phyloP scores from a whole-genome alignment of 2,888 invertebrate genomes.

The Ophion costatus region DNA sequence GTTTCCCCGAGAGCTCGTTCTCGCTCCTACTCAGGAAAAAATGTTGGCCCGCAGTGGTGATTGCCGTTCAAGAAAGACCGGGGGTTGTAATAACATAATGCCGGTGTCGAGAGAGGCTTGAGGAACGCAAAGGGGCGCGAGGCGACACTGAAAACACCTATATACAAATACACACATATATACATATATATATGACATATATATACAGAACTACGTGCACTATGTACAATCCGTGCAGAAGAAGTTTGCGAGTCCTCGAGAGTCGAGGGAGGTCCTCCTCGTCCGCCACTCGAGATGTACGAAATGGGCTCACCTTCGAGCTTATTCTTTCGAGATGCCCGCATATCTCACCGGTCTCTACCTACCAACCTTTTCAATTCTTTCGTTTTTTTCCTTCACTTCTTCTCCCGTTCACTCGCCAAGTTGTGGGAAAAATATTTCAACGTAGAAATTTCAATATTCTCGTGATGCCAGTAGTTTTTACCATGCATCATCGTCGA shows the following conservation, averaged over 20 bases:
- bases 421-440: slow-evolving; percentile 57
- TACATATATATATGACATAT: too few species aligned
- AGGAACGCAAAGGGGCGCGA: slow-evolving; percentile 59
- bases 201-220: neutral
- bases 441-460: slow-evolving; percentile 53
- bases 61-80: slow-evolving; percentile 42
- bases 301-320: slow-evolving; percentile 55
- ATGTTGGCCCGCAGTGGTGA: slow-evolving; percentile 55
- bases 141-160: slow-evolving; percentile 52
- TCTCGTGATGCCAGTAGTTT: slow-evolving; percentile 35
- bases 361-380: slow-evolving; percentile 26
- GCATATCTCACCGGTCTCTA: slow-evolving; percentile 52
- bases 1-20: slow-evolving; percentile 71
- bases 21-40: slow-evolving; percentile 42
- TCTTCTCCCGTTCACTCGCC: slow-evolving; percentile 21
- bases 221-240: slow-evolving; percentile 10
- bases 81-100: slow-evolving; percentile 63
- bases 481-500: slow-evolving; percentile 51
- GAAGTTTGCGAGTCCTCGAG: slow-evolving; percentile 55
- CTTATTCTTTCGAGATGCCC: slow-evolving; percentile 52
- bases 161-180: neutral
- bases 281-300: slow-evolving; percentile 61
- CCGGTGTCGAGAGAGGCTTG: slow-evolving; percentile 59
- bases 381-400: neutral
- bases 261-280: slow-evolving; percentile 62